Evolutionary conservation across 1,140 invertebrate species (phyloP).

Genomic region (Drosophila ohnishii): DNA sequence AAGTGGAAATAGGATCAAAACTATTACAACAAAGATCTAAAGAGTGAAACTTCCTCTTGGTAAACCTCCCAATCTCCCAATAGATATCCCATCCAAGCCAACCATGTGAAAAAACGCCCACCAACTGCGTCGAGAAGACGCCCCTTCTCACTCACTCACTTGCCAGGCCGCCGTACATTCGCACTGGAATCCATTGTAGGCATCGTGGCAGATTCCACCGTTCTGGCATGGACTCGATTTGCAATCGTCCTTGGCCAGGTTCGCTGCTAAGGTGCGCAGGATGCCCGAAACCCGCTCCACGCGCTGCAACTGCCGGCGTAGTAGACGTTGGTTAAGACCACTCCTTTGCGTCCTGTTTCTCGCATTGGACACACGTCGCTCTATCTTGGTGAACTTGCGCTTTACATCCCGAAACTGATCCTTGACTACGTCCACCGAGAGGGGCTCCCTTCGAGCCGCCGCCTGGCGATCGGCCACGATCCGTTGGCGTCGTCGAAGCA

Average conservation of each 20-base stretch:
- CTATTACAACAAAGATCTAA: too few species aligned
- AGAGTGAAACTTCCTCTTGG: background rate
- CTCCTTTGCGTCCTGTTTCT: conserved; percentile 32
- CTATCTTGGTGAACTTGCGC: conserved; percentile 33
- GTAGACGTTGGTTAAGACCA: conserved; percentile 10
- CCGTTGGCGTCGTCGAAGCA: conserved; percentile 34
- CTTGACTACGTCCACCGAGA: conserved; percentile 41
- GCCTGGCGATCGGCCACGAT: conserved; percentile 11
- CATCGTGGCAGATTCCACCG: conserved; percentile 91
- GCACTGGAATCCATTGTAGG: conserved; percentile 89
- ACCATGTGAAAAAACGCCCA: conserved; percentile 51
- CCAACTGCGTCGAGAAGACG: conserved; percentile 29
- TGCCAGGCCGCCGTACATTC: conserved; percentile 90
- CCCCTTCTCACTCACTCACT: conserved; percentile 84
- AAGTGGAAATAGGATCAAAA: too few species aligned
- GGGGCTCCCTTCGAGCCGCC: conserved; percentile 22
- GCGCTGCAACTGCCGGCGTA: conserved; percentile 48
- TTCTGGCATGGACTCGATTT: conserved; percentile 90
- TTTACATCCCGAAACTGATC: conserved; percentile 49
- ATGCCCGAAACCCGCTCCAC: conserved; percentile 20
- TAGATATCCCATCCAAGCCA: background rate
- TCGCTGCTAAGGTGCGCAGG: conserved; percentile 11
- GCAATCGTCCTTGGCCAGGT: conserved; percentile 85
- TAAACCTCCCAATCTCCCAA: background rate
- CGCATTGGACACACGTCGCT: conserved; percentile 22